phyloP scores from a whole-genome alignment of 2,888 invertebrate species.

The Palloptera scutellata region DNA sequence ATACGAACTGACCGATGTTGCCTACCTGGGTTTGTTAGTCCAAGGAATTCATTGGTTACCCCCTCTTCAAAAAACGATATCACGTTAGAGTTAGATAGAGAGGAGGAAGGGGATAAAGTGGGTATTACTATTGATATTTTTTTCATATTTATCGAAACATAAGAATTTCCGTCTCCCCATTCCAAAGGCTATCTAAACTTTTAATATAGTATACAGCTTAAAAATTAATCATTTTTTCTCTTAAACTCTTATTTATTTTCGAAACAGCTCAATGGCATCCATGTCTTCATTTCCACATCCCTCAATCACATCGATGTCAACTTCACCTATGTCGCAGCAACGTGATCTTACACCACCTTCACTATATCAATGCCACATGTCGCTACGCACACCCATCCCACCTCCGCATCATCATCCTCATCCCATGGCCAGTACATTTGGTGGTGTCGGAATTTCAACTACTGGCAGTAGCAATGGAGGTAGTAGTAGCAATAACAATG shows the following conservation, averaged over 20 bases:
- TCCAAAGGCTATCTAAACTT: too few species aligned
- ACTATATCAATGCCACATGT: constrained; percentile 63
- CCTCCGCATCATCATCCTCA: constrained; percentile 43
- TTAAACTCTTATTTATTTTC: constrained; percentile 12
- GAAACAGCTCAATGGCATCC: constrained; percentile 57
- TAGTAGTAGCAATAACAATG: constrained; percentile 21
- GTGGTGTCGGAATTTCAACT: constrained; percentile 31
- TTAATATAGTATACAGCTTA: too few species aligned
- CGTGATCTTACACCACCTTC: constrained; percentile 60
- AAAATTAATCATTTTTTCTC: background rate
- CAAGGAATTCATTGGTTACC: too few species aligned
- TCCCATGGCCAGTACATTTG: constrained; percentile 33
- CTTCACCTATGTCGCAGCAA: constrained; percentile 57
- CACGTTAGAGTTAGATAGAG: too few species aligned
- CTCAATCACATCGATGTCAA: constrained; percentile 54
- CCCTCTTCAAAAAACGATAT: too few species aligned
- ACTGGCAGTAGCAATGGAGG: constrained; percentile 23
- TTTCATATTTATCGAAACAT: too few species aligned
- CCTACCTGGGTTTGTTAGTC: too few species aligned
- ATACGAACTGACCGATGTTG: too few species aligned
- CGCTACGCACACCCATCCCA: constrained; percentile 53
- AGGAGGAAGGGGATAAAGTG: too few species aligned
- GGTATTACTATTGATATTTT: too few species aligned
- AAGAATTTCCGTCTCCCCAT: too few species aligned
- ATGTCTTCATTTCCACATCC: constrained; percentile 62